Evolutionary conservation across 2,888 invertebrate species (phyloP), one percentile per base, ranked within the genome.

Genomic region (Drosophila affinis): DNA sequence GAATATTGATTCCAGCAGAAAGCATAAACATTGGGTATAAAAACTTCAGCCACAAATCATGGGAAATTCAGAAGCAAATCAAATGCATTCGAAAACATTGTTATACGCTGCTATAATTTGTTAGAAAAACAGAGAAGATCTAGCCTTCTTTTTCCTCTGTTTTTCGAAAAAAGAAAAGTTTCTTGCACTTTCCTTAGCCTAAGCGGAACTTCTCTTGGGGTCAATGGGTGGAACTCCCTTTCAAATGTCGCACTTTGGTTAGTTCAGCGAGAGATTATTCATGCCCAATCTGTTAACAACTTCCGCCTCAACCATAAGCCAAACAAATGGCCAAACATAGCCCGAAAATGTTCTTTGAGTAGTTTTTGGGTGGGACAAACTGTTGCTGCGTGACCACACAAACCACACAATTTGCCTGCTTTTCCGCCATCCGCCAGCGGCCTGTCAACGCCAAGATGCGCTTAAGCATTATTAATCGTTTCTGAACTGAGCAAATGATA

Each of bases 381-480:
- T 14, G 6, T 14, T 12, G 29, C 9, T 34, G 39, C 39, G 51
- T 49, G 48, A 53, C 39, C 61, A 60, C 57, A 61, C 60, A 58
- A 57, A 53, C 39, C 61, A 60, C 57, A 61, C 60, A 58, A 57
- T 47, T 45, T 60, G 21, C 24, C 45, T 53, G 47, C 45, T 29
- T 62, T 62, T 77, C 45, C 62, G 81, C 72, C 76, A 63, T 45
- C 45, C 62, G 81, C 72, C 76, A 63, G 34, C 54, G 68, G 79
- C 64, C 78, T 84, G 83, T 84, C 87, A 84, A 75, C 83, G 77
- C 85, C 79, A 84, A 84, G 87, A 79, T 87, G 83, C 83, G 87
- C 83, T 84, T 84, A 84, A 84, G 87, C 83, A 81, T 87, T 84
- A 84, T 84, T 84, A 84, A 84, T 84, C 81, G 83, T 79, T 84